Percentiles rank a stretch among this genome's conserved stretches.
These are phyloP conservation scores for Capreolus pygargus DNA, from an alignment of 2,113 vertebrate genomes.

Conservation along the genomic window DNA sequence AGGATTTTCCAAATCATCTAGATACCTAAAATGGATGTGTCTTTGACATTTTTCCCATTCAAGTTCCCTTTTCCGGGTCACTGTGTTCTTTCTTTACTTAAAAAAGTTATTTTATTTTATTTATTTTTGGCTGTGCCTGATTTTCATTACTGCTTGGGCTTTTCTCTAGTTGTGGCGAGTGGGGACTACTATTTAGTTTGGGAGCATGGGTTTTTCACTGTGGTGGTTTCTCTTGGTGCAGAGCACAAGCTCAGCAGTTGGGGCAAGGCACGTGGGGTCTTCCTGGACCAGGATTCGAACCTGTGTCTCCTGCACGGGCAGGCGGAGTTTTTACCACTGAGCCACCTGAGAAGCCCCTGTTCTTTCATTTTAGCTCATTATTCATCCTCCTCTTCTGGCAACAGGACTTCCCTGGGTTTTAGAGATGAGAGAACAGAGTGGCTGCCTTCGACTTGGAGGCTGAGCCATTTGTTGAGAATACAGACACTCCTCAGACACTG, in stretches of 20 bases:
- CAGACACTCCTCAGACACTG: not conserved
- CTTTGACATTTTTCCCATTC: not conserved
- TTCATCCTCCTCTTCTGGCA: not conserved
- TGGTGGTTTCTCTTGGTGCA: not conserved
- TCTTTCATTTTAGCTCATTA: not conserved
- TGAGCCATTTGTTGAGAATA: not conserved
- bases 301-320: not conserved
- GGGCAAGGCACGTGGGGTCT: not conserved
- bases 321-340: not conserved
- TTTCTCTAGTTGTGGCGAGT: accelerated
- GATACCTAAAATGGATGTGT: not conserved
- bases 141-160: not conserved
- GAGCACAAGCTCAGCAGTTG: not conserved
- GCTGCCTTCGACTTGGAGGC: not conserved
- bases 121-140: not conserved
- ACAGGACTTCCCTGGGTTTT: not conserved
- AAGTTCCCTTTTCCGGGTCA: not conserved
- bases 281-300: not conserved
- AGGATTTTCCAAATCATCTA: not conserved
- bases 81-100: not conserved
- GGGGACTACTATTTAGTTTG: not conserved
- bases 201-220: not conserved
- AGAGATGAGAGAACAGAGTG: not conserved
- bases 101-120: not conserved
- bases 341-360: not conserved